Conservation (phyloP, 2,888 invertebrate species). For the Nemurella pictetii region DNA sequence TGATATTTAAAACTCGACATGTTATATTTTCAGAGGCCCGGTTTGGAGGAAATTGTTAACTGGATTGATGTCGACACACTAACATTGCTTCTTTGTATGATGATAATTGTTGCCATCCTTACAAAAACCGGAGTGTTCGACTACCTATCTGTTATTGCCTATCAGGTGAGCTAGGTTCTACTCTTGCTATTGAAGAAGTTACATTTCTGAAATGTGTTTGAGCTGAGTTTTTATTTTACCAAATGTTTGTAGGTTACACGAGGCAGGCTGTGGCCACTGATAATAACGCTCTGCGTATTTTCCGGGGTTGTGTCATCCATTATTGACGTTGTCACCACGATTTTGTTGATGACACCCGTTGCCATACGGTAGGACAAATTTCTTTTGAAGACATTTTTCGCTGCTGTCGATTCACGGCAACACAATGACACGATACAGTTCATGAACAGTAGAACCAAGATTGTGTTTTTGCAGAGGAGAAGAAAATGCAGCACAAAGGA, state of each 20-base stretch:
- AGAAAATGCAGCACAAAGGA: too few species aligned
- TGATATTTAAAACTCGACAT: too few species aligned
- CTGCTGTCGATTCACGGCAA: neutral
- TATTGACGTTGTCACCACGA: slow-evolving; percentile 87
- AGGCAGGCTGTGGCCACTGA: slow-evolving; percentile 81
- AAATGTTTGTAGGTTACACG: slow-evolving; percentile 61
- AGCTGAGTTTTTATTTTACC: neutral
- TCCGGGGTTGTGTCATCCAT: slow-evolving; percentile 81
- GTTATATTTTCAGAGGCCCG: slow-evolving; percentile 67
- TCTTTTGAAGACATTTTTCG: neutral
- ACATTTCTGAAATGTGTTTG: too few species aligned
- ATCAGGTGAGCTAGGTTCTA: slow-evolving; percentile 62
- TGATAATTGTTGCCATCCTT: slow-evolving; percentile 84
- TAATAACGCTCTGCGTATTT: slow-evolving; percentile 77
- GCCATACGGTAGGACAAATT: slow-evolving; percentile 68
- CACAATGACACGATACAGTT: neutral
- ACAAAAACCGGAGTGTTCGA: slow-evolving; percentile 91
- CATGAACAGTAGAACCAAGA: neutral
- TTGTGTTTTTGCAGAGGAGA: too few species aligned
- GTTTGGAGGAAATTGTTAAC: slow-evolving; percentile 74
- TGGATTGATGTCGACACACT: slow-evolving; percentile 88
- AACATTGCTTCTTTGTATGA: slow-evolving; percentile 84
- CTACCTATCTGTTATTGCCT: slow-evolving; percentile 78
- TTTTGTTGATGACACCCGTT: slow-evolving; percentile 83
- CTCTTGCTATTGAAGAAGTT: too few species aligned